Evolutionary conservation across 2,888 invertebrate species (phyloP).

Genomic region (Lycaena phlaeas): DNA sequence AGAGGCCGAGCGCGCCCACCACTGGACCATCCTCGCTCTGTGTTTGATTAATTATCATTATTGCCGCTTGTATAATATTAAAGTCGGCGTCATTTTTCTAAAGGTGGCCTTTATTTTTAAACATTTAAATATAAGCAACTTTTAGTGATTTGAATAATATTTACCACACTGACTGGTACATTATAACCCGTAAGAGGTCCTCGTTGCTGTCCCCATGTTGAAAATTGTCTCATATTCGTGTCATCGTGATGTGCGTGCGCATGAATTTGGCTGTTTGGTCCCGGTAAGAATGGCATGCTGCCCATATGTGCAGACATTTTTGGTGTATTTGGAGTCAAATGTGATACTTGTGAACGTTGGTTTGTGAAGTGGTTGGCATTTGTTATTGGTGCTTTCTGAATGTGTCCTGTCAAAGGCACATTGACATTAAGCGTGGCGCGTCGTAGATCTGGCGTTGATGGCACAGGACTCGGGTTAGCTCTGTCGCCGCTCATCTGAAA

Average conservation of each 20-base stretch:
- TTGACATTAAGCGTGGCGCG: conserved; percentile 33
- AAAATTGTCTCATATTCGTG: conserved; percentile 35
- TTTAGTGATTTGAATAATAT: too few relatives aligned
- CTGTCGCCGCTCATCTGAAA: conserved; percentile 42
- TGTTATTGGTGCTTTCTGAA: conserved; percentile 22
- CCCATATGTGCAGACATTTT: conserved; percentile 34
- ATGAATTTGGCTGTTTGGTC: conserved; percentile 32
- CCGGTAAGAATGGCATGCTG: conserved; percentile 52
- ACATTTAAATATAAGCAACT: too few relatives aligned
- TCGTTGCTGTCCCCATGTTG: conserved; percentile 47
- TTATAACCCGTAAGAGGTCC: conserved; percentile 45
- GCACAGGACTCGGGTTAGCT: conserved; percentile 50
- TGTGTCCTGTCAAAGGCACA: conserved; percentile 16
- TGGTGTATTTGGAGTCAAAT: conserved; percentile 15
- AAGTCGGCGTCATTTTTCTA: too few relatives aligned
- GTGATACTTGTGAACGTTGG: conserved; percentile 24
- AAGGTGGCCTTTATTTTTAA: too few relatives aligned
- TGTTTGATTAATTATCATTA: too few relatives aligned
- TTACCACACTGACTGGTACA: conserved; percentile 43
- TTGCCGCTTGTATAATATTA: too few relatives aligned
- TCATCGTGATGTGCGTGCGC: conserved; percentile 31
- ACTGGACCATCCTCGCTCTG: too few relatives aligned
- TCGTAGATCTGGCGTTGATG: conserved; percentile 37
- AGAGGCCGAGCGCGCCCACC: too few relatives aligned
- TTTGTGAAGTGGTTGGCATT: conserved; percentile 30